Percentiles rank a stretch among this genome's conserved stretches.
Evolutionary conservation across 2,797 vertebrate genomes (phyloP).

Genomic region (Mus minutoides): DNA sequence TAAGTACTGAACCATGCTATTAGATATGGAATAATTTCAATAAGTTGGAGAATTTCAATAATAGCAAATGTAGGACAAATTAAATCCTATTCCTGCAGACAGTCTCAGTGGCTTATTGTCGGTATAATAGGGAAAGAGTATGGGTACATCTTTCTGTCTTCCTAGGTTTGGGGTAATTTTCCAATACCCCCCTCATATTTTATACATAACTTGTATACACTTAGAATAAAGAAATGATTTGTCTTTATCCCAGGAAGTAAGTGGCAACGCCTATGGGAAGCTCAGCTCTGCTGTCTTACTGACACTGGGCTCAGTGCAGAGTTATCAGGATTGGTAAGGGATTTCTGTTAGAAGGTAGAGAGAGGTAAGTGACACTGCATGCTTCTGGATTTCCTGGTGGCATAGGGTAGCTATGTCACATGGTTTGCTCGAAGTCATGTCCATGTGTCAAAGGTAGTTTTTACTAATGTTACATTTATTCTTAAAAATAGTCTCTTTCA

Average conservation of each 20-base stretch:
- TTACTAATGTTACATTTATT: constrained; percentile 1
- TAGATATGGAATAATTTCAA: constrained; percentile 10
- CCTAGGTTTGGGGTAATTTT: background rate
- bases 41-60: constrained; percentile 1
- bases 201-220: background rate
- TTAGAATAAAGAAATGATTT: constrained; percentile 38
- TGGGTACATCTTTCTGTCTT: background rate
- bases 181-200: background rate
- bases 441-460: background rate
- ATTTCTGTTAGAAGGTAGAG: background rate
- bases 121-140: background rate
- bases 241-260: background rate
- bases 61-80: background rate
- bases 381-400: background rate
- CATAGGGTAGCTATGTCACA: background rate
- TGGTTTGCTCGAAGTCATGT: background rate
- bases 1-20: constrained; percentile 4
- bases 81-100: background rate
- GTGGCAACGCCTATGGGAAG: constrained; percentile 4
- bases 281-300: background rate
- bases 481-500: background rate
- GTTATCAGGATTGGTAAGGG: background rate
- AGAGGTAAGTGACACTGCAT: background rate
- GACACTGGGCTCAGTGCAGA: background rate
- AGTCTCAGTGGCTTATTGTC: background rate